Conservation (phyloP, 1,140 invertebrate genomes). For the Caerostris extrusa region DNA sequence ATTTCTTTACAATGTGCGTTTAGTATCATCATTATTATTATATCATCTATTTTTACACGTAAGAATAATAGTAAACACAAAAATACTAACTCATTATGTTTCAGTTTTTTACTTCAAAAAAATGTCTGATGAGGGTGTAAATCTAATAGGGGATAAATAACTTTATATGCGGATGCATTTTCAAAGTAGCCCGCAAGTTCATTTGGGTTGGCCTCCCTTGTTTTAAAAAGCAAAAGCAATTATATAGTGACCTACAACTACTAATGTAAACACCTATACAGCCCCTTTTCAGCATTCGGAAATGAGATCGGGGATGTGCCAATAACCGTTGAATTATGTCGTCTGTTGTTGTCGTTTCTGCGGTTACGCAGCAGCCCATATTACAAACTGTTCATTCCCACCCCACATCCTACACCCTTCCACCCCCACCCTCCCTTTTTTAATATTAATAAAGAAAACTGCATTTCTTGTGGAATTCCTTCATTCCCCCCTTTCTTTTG, state of each 20-base stretch:
- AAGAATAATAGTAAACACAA: too few species aligned
- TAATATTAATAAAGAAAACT: slow-evolving; percentile 70
- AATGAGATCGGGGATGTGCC: slow-evolving; percentile 74
- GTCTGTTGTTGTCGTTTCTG: slow-evolving; percentile 72
- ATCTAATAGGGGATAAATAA: too few species aligned
- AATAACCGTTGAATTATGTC: slow-evolving; percentile 75
- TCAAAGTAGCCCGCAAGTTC: too few species aligned
- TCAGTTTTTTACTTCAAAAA: too few species aligned
- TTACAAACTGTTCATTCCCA: slow-evolving; percentile 66
- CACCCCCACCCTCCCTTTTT: neutral
- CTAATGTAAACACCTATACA: neutral
- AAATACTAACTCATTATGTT: too few species aligned
- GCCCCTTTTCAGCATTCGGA: slow-evolving; percentile 58
- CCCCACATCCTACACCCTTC: neutral
- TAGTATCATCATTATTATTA: too few species aligned
- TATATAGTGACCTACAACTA: neutral
- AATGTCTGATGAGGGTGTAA: too few species aligned
- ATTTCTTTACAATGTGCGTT: too few species aligned
- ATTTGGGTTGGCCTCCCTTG: too few species aligned
- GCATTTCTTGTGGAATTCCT: slow-evolving; percentile 16
- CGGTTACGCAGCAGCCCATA: slow-evolving; percentile 46
- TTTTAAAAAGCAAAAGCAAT: too few species aligned
- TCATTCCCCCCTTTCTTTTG: neutral
- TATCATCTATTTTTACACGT: too few species aligned
- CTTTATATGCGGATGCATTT: too few species aligned